Base-by-base conservation (phyloP, 2,888 invertebrate genomes). In the Latheticus oryzae region DNA sequence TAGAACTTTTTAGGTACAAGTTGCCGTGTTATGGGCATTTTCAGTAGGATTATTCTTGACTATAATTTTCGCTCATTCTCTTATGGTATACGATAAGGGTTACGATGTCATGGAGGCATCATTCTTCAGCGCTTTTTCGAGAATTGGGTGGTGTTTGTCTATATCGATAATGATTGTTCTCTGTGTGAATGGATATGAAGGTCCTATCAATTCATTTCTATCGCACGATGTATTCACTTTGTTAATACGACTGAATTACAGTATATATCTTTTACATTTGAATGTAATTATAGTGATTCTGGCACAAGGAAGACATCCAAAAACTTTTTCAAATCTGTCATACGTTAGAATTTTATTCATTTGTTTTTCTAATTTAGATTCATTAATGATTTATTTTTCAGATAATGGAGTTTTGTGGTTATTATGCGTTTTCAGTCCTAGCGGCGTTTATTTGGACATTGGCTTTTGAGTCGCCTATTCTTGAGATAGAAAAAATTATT, bases 211-310 rank as follows among this genome's bases (percentile, higher is more conserved):
- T 65, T 80, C 80, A 78, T 79, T 83, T 59, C 70, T 83, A 0
- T 81, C 81, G 0, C 64, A 79, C 1, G 62, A 66, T 5, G 53
- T 82, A 24, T 83, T 82, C 79, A 80, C 81, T 70, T 70, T 83
- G 5, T 76, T 82, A 0, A 80, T 81, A 1, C 76, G 81, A 1
- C 72, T 83, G 1, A 81, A 82, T 0, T 83, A 80, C 58, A 81
- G 79, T 1, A 76, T 82, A 65, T 84, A 81, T 60, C 67, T 83
- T 5, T 62, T 79, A 0, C 83, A 83, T 62, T 65, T 78, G n/a
- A 73, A 77, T 0, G 71, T 82, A 42, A 28, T 64, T n/a, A 7
- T 30, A 1, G 52, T 60, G n/a, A 53, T 62, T 4, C 26, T 51
- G 1, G 65, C 61, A 2, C 50, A 50, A 24, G 15, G 13, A 16